phyloP scores from a whole-genome alignment of 2,113 vertebrate genomes.

The Thymallus thymallus region DNA sequence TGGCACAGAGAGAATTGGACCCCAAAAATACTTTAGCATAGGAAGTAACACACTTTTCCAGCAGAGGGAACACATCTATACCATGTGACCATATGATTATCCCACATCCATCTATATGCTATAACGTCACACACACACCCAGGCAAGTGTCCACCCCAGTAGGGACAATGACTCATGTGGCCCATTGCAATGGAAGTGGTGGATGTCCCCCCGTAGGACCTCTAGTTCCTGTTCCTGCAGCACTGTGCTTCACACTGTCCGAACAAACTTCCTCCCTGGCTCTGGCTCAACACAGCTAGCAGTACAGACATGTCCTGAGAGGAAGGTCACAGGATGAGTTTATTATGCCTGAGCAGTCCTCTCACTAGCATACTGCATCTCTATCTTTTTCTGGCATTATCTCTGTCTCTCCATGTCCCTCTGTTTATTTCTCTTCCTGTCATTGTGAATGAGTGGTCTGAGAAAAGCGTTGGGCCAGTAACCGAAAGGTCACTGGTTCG shows the following conservation, averaged over 20 bases:
- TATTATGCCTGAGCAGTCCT: neutral
- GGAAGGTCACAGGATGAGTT: neutral
- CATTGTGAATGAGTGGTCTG: neutral
- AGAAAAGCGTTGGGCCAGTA: too few relatives aligned
- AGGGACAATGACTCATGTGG: constrained; percentile 50
- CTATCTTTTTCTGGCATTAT: neutral
- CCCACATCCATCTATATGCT: too few relatives aligned
- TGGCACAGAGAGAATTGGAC: neutral
- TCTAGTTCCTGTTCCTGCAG: constrained; percentile 49
- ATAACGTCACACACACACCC: neutral
- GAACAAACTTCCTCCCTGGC: constrained; percentile 60
- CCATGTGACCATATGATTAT: neutral
- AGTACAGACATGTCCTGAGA: constrained; percentile 4
- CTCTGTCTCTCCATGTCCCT: neutral
- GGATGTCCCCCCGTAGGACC: constrained; percentile 44
- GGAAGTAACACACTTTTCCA: too few relatives aligned
- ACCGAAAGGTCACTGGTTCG: too few relatives aligned
- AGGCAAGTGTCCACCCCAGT: constrained; percentile 52
- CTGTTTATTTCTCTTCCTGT: neutral
- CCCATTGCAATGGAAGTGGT: constrained; percentile 41
- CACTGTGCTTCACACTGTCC: constrained; percentile 42
- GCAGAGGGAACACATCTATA: neutral
- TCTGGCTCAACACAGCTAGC: constrained; percentile 19
- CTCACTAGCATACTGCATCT: neutral
- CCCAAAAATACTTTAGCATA: too few relatives aligned